Evolutionary conservation across 2,888 invertebrate species (phyloP).

Genomic region (Arge pagana): DNA sequence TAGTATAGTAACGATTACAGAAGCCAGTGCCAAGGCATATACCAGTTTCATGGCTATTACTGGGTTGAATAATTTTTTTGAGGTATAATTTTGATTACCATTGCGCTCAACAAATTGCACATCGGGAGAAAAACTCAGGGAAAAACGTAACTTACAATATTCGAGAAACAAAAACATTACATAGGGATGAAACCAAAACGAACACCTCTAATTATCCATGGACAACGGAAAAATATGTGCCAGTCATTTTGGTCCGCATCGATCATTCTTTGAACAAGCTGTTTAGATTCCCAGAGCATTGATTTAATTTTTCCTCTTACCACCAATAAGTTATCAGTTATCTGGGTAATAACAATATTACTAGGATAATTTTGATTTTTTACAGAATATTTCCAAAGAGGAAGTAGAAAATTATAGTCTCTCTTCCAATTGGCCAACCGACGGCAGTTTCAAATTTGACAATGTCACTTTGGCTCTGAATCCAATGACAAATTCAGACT

Average conservation of each 20-base stretch:
- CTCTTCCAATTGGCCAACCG: constrained; percentile 35
- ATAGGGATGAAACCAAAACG: not conserved
- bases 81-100: no score
- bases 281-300: not conserved
- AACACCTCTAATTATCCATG: no score
- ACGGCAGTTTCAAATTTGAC: constrained; percentile 38
- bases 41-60: constrained; percentile 37
- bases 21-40: constrained; percentile 33
- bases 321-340: no score
- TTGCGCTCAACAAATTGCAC: no score
- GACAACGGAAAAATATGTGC: no score
- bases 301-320: not conserved
- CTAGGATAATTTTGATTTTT: no score
- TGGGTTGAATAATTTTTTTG: constrained; percentile 36
- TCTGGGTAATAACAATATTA: no score
- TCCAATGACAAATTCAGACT: constrained; percentile 22
- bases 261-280: no score
- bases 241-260: no score
- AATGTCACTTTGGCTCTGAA: constrained; percentile 33
- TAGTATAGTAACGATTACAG: constrained; percentile 34
- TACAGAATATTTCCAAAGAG: constrained; percentile 38
- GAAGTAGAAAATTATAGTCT: constrained; percentile 28
- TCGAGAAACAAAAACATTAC: no score
- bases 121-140: no score
- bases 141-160: no score